Conservation (phyloP, 2,113 vertebrate genomes). For the Rousettus leschenaultii region DNA sequence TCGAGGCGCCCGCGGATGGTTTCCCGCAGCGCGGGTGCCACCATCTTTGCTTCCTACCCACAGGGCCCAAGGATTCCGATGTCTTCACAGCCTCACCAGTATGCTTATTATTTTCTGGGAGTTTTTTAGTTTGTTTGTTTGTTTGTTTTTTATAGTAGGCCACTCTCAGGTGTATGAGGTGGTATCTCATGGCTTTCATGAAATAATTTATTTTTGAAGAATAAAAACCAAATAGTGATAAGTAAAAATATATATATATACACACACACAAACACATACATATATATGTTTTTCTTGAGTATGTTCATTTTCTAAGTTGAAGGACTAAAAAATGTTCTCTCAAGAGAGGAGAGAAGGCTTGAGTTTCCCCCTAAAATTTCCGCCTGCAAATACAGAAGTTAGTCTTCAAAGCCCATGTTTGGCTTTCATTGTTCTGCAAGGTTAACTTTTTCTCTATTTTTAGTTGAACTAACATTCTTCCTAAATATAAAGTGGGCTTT, state of each 20-base stretch:
- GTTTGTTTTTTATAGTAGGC: neutral
- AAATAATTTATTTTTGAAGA: neutral
- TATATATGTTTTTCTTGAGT: neutral
- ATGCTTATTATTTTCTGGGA: neutral
- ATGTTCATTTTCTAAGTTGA: neutral
- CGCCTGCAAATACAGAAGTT: neutral
- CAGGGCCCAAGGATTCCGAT: neutral
- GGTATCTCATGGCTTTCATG: neutral
- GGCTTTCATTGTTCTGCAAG: neutral
- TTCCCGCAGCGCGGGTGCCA: neutral
- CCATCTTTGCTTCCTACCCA: neutral
- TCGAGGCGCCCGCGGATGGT: neutral
- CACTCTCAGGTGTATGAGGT: neutral
- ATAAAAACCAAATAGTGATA: neutral
- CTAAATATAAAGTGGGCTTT: slow-evolving; percentile 50
- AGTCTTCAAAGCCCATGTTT: neutral
- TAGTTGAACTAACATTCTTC: slow-evolving; percentile 22
- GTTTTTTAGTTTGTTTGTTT: neutral
- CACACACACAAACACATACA: neutral
- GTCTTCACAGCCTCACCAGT: neutral
- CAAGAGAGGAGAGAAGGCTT: neutral
- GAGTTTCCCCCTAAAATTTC: neutral
- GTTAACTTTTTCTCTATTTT: slow-evolving; percentile 38
- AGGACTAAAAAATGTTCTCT: neutral
- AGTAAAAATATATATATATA: neutral